Evolutionary conservation across 2,888 invertebrate genomes (phyloP).

Genomic region (Epicampocera succincta): DNA sequence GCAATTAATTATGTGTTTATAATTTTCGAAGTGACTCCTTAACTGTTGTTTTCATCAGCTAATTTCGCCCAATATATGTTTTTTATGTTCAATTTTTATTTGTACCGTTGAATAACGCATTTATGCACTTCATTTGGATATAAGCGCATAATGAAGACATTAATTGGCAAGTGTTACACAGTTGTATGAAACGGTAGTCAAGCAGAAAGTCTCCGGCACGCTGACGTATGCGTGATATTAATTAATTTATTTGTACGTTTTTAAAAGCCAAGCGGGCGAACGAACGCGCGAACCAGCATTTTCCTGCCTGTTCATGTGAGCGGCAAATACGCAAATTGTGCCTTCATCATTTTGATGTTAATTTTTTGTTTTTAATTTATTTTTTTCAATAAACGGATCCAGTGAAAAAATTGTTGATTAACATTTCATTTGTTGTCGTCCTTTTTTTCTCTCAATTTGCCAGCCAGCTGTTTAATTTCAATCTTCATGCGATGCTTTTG

Average conservation of each 20-base stretch:
- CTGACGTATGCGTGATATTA: slow-evolving; percentile 51
- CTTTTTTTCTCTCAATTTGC: slow-evolving; percentile 11
- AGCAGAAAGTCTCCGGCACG: slow-evolving; percentile 15
- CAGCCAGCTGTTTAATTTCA: slow-evolving; percentile 33
- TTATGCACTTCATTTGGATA: not conserved
- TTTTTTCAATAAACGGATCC: not conserved
- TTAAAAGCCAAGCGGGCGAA: not conserved
- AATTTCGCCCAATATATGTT: no score
- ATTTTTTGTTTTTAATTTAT: slow-evolving; percentile 13
- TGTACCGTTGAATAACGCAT: not conserved
- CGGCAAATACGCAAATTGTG: not conserved
- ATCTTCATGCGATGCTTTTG: slow-evolving; percentile 12
- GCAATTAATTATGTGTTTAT: no score
- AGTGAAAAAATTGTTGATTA: slow-evolving; percentile 13
- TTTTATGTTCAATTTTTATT: not conserved
- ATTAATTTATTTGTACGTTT: slow-evolving; percentile 50
- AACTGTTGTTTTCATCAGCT: no score
- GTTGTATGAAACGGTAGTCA: not conserved
- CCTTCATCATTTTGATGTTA: slow-evolving; percentile 34
- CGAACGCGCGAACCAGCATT: no score
- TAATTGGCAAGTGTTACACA: slow-evolving; percentile 55
- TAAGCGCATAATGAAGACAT: slow-evolving; percentile 34
- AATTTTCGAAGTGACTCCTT: no score
- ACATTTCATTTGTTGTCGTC: not conserved
- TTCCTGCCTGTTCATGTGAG: not conserved